Evolutionary conservation across 1,140 invertebrate genomes (phyloP).

Genomic region (Radopholus similis): DNA sequence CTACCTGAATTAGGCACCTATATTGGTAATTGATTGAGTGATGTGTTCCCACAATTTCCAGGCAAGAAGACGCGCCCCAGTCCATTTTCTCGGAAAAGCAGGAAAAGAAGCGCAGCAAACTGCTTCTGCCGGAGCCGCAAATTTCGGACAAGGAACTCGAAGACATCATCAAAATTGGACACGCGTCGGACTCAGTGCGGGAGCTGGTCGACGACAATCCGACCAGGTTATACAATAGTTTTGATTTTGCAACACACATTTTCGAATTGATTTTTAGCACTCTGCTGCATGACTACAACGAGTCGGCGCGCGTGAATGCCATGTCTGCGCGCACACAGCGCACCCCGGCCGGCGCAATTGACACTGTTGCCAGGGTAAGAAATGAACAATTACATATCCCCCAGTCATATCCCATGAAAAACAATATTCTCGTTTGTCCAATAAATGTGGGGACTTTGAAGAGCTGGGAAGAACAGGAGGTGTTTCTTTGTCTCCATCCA

Average conservation of each 20-base stretch:
- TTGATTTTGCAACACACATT: neutral
- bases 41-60: too few relatives aligned
- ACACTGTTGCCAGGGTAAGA: conserved; percentile 67
- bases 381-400: too few relatives aligned
- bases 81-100: conserved; percentile 86
- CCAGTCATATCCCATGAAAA: too few relatives aligned
- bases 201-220: conserved; percentile 72
- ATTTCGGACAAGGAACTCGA: conserved; percentile 78
- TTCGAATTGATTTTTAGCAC: conserved; percentile 66
- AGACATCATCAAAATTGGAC: conserved; percentile 91
- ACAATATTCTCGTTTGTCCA: too few relatives aligned
- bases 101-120: conserved; percentile 84
- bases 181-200: conserved; percentile 85
- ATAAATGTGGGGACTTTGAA: too few relatives aligned
- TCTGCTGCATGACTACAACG: conserved; percentile 82
- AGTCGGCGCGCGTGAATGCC: conserved; percentile 67
- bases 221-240: conserved; percentile 36
- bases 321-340: conserved; percentile 74
- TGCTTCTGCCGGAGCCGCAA: conserved; percentile 91
- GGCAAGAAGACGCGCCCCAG: conserved; percentile 80
- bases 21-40: too few relatives aligned
- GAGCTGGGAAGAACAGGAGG: too few relatives aligned
- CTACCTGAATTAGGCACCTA: too few relatives aligned
- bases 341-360: conserved; percentile 71
- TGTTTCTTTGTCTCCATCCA: too few relatives aligned